Percentiles rank a stretch among this genome's conserved stretches.
Conservation (phyloP, 1,140 invertebrate species). For the Rhyacophila brunnea region DNA sequence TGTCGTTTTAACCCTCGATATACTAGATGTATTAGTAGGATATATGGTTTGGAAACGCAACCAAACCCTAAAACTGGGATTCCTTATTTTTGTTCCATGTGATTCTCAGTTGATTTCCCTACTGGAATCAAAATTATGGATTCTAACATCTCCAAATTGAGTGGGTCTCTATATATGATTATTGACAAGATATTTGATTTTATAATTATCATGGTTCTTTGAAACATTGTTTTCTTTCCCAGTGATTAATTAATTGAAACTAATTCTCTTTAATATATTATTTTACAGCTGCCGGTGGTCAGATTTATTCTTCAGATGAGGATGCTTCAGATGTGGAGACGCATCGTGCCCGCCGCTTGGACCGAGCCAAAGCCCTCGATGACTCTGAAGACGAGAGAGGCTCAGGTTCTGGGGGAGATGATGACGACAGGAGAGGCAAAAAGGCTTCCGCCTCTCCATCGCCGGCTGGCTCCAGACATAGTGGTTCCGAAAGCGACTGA, state of each 20-base stretch:
- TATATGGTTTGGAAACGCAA: too few relatives aligned
- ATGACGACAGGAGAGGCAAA: constrained; percentile 35
- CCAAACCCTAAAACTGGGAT: too few relatives aligned
- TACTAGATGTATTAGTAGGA: too few relatives aligned
- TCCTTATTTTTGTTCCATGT: too few relatives aligned
- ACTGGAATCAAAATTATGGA: too few relatives aligned
- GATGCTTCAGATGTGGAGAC: constrained; percentile 86
- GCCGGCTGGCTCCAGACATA: constrained; percentile 17
- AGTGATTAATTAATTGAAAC: too few relatives aligned
- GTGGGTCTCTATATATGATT: not conserved
- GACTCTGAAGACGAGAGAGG: constrained; percentile 73
- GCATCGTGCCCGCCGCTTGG: constrained; percentile 68
- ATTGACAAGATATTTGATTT: not conserved
- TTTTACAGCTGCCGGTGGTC: constrained; percentile 56
- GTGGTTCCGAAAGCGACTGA: constrained; percentile 26
- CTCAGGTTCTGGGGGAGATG: constrained; percentile 40
- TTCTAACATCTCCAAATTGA: too few relatives aligned
- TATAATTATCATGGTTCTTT: not conserved
- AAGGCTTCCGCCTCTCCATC: constrained; percentile 16
- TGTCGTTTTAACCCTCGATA: too few relatives aligned
- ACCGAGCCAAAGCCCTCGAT: constrained; percentile 80
- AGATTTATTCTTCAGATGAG: constrained; percentile 91
- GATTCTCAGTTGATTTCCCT: too few relatives aligned
- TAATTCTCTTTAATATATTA: too few relatives aligned
- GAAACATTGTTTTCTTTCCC: not conserved